Conservation (phyloP, 2,797 vertebrate species). For the Aselliscus stoliczkanus region DNA sequence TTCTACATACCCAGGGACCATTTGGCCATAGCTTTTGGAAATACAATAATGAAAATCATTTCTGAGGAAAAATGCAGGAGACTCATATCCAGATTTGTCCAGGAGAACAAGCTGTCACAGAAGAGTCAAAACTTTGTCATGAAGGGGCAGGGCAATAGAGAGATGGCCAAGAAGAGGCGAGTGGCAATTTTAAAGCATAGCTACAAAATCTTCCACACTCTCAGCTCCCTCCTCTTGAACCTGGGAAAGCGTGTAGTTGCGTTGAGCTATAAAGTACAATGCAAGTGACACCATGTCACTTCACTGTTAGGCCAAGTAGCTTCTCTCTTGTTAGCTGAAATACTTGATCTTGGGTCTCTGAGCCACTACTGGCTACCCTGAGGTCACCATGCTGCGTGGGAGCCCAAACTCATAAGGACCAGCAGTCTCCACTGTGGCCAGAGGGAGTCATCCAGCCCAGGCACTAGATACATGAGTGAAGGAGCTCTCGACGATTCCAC, state of each 20-base stretch:
- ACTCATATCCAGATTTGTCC: neutral
- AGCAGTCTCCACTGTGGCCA: neutral
- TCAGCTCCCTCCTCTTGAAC: neutral
- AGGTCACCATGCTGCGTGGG: neutral
- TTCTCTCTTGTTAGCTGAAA: neutral
- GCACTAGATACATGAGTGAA: neutral
- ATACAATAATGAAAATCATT: neutral
- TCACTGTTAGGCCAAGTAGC: neutral
- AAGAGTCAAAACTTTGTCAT: neutral
- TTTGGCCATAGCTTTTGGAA: neutral
- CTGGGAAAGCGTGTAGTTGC: neutral
- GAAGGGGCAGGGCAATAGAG: neutral
- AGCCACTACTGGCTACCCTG: neutral
- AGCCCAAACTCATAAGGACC: neutral
- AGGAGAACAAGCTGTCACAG: neutral
- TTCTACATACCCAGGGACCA: neutral
- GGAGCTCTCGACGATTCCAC: neutral
- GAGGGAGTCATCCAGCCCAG: neutral
- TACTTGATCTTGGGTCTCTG: neutral
- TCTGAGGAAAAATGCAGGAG: neutral
- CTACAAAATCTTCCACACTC: neutral
- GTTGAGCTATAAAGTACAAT: neutral
- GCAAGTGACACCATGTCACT: neutral
- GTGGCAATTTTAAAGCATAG: neutral
- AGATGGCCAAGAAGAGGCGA: neutral